These are phyloP conservation scores for Lepidochitona cinerea DNA, from an alignment of 2,888 invertebrate species.

Conservation along the genomic window DNA sequence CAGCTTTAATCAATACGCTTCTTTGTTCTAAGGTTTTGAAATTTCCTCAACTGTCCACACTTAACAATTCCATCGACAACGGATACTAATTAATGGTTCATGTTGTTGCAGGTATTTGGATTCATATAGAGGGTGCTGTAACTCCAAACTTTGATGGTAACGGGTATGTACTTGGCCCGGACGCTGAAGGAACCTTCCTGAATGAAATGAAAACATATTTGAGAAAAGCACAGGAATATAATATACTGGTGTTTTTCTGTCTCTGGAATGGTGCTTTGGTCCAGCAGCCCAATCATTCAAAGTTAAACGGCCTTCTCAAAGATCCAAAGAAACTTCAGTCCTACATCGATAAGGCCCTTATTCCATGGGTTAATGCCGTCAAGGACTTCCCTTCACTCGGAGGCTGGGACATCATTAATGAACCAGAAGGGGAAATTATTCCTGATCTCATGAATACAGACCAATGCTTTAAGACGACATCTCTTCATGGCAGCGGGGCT, in stretches of 20 bases:
- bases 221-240: constrained; percentile 34
- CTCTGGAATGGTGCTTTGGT: constrained; percentile 55
- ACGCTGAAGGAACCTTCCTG: constrained; percentile 35
- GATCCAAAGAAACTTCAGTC: constrained; percentile 54
- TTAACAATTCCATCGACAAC: too few species aligned
- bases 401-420: constrained; percentile 62
- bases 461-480: background rate
- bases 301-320: constrained; percentile 12
- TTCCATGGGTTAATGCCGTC: constrained; percentile 50
- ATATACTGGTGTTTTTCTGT: constrained; percentile 50
- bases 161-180: constrained; percentile 47
- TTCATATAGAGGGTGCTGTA: constrained; percentile 50
- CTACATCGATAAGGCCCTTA: constrained; percentile 53
- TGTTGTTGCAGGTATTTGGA: constrained; percentile 46
- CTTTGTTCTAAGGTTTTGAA: too few species aligned
- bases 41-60: too few species aligned
- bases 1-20: too few species aligned
- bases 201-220: constrained; percentile 46
- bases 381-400: constrained; percentile 53
- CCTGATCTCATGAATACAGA: background rate
- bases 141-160: constrained; percentile 46
- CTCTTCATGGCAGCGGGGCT: constrained; percentile 15
- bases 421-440: constrained; percentile 47
- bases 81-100: too few species aligned
- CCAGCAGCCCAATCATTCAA: background rate